These are phyloP conservation scores for Pseudopleuronectes americanus DNA, from an alignment of 2,797 vertebrate genomes.

Conservation along the genomic window DNA sequence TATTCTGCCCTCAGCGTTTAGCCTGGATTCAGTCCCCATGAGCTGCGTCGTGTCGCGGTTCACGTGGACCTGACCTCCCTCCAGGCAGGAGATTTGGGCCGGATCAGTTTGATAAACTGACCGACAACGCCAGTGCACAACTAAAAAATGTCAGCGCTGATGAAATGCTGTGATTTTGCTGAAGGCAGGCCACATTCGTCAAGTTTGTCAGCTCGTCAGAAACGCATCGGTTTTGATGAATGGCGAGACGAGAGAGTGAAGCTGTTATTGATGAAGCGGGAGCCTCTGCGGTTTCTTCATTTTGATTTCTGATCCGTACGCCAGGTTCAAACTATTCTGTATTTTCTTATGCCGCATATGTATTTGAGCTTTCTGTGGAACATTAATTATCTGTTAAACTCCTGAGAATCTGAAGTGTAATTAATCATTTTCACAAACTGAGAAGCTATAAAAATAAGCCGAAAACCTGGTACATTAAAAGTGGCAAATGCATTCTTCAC, in stretches of 20 bases:
- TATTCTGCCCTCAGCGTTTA: constrained; percentile 13
- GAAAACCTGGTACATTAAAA: background rate
- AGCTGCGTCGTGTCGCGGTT: constrained; percentile 21
- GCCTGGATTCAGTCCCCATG: constrained; percentile 10
- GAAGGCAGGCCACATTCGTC: constrained; percentile 4
- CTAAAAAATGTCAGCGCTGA: background rate
- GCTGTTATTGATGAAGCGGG: background rate
- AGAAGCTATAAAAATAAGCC: background rate
- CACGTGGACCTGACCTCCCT: constrained; percentile 27
- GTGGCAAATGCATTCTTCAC: no score
- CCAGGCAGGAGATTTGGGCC: constrained; percentile 39
- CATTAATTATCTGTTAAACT: no score
- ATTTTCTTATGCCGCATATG: no score
- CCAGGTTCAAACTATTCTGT: no score
- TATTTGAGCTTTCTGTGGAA: no score
- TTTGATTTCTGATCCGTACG: background rate
- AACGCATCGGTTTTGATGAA: constrained; percentile 7
- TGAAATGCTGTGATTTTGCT: background rate
- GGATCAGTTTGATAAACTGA: constrained; percentile 39
- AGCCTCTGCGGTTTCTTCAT: constrained; percentile 13
- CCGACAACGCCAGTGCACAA: background rate
- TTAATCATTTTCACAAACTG: background rate
- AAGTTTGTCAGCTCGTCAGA: constrained; percentile 13
- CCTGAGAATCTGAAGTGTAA: background rate
- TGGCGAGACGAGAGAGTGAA: background rate